A percentile compares a stretch with the other conserved stretches of the same genome.
phyloP scores from a whole-genome alignment of 2,113 vertebrate genomes.

The Pyxicephalus adspersus region DNA sequence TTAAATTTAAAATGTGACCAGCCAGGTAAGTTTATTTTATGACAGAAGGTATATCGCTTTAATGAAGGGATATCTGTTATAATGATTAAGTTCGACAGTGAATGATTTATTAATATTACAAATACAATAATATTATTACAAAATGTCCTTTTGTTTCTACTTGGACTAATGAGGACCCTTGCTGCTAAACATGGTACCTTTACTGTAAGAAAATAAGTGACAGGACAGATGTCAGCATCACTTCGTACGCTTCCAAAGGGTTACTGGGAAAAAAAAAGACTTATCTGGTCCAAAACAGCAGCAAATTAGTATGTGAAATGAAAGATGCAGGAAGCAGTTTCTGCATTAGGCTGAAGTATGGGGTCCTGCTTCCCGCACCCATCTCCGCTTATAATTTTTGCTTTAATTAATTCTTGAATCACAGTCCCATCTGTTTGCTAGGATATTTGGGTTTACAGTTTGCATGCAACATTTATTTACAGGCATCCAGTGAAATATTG shows the following conservation, averaged over 20 bases:
- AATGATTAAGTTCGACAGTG: too few species aligned
- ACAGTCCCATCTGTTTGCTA: slow-evolving; percentile 9
- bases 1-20: too few species aligned
- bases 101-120: too few species aligned
- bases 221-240: not conserved
- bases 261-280: slow-evolving; percentile 11
- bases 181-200: too few species aligned
- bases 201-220: not conserved
- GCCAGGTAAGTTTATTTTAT: too few species aligned
- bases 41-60: too few species aligned
- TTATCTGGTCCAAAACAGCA: slow-evolving; percentile 25
- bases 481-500: slow-evolving; percentile 9
- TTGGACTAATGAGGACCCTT: too few species aligned
- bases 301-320: slow-evolving; percentile 34
- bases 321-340: slow-evolving; percentile 40
- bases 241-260: not conserved
- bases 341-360: not conserved
- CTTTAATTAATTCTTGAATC: slow-evolving; percentile 30
- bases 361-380: slow-evolving; percentile 35
- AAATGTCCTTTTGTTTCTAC: too few species aligned
- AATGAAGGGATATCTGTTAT: too few species aligned
- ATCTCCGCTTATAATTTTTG: slow-evolving; percentile 2
- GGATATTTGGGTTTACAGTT: slow-evolving; percentile 23
- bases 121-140: too few species aligned
- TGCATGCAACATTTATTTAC: slow-evolving; percentile 36